Evolutionary conservation across 2,797 vertebrate genomes (phyloP).

Genomic region (Pangasius macronema): DNA sequence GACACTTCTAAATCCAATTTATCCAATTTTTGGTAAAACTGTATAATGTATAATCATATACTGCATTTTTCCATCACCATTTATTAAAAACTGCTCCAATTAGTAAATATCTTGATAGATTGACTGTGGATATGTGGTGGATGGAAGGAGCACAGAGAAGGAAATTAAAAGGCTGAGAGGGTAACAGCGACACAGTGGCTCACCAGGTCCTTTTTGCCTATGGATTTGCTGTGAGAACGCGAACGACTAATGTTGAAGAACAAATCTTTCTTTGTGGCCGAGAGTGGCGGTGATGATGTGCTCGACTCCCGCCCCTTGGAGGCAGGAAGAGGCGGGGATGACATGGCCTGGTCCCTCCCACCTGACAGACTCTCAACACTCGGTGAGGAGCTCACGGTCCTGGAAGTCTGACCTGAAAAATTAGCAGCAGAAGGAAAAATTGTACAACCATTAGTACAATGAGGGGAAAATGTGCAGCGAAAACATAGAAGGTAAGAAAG

Average conservation of each 20-base stretch:
- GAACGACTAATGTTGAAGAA: constrained; percentile 97
- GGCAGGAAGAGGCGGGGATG: constrained; percentile 85
- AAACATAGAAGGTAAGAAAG: not conserved
- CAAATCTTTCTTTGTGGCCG: constrained; percentile 90
- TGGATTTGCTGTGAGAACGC: constrained; percentile 93
- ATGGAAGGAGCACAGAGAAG: not conserved
- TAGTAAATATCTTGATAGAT: not conserved
- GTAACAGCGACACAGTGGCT: constrained; percentile 55
- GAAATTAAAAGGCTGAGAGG: not conserved
- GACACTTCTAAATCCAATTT: not conserved
- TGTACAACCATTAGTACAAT: not conserved
- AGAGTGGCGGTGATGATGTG: constrained; percentile 88
- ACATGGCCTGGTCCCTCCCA: constrained; percentile 79
- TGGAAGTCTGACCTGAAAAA: constrained; percentile 82
- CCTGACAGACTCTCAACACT: constrained; percentile 91
- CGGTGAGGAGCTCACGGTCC: constrained; percentile 87
- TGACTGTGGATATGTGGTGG: not conserved
- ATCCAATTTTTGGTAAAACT: not conserved
- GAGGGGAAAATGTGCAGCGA: not conserved
- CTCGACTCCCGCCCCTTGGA: constrained; percentile 84
- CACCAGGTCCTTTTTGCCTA: constrained; percentile 89
- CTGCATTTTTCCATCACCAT: not conserved
- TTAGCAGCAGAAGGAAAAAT: not conserved
- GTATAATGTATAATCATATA: not conserved
- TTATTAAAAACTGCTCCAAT: not conserved